Evolutionary conservation across 2,113 vertebrate genomes (phyloP).

Genomic region (Tringa solitaria): DNA sequence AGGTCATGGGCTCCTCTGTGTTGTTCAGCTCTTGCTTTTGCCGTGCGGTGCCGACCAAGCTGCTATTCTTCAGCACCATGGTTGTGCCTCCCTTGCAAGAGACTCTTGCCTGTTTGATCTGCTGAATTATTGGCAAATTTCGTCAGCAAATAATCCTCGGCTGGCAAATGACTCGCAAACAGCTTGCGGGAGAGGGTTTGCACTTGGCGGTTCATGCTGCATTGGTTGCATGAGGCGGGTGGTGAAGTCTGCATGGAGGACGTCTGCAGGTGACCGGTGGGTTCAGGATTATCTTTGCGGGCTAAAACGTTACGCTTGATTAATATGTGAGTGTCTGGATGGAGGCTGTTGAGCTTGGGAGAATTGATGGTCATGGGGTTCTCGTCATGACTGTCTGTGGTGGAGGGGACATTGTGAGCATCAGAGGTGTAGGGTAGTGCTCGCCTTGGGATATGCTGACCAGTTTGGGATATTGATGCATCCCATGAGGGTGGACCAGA

Average conservation of each 20-base stretch:
- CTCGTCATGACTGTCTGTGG: background rate
- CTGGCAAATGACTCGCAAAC: conserved; percentile 38
- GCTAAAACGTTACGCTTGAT: background rate
- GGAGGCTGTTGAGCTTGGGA: background rate
- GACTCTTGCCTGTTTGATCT: background rate
- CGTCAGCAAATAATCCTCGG: conserved; percentile 21
- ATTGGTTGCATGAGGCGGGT: background rate
- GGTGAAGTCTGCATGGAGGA: background rate
- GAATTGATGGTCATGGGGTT: accelerated
- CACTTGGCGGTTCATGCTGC: background rate
- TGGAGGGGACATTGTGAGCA: background rate
- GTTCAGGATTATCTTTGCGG: background rate
- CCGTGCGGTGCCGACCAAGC: accelerated
- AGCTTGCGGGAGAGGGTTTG: conserved; percentile 45
- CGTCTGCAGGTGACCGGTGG: accelerated
- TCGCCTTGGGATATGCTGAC: background rate
- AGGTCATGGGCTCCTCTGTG: accelerated
- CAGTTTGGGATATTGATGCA: background rate
- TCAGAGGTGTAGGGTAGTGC: accelerated
- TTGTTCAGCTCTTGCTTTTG: background rate
- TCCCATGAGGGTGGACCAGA: background rate
- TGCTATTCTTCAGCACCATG: accelerated
- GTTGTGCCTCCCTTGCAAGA: background rate
- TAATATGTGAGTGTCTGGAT: background rate
- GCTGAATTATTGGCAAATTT: conserved; percentile 28